Conservation (phyloP, 2,113 vertebrate genomes). For the Microcebus griseorufus region DNA sequence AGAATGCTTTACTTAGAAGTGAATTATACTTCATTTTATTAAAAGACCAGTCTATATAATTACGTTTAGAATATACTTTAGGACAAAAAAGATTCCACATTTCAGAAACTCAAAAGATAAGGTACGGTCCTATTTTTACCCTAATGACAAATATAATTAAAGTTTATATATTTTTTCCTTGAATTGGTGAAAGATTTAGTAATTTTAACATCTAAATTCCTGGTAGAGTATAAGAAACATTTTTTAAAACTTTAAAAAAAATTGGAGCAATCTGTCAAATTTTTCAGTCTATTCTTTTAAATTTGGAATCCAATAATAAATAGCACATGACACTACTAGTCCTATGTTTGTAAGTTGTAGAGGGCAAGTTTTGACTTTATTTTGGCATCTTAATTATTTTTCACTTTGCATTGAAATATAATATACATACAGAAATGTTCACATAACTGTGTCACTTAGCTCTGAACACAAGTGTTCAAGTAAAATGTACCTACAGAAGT, state of each 20-base stretch:
- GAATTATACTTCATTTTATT: slow-evolving; percentile 4
- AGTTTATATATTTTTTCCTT: not conserved
- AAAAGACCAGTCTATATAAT: not conserved
- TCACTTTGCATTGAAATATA: not conserved
- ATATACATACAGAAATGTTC: not conserved
- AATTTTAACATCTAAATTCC: not conserved
- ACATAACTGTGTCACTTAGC: not conserved
- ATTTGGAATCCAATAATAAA: slow-evolving; percentile 27
- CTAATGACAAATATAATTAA: slow-evolving; percentile 15
- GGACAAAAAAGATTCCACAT: slow-evolving; percentile 2
- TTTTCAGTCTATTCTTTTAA: slow-evolving; percentile 26
- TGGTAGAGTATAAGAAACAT: not conserved
- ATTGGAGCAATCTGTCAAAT: not conserved
- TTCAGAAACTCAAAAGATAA: slow-evolving; percentile 39
- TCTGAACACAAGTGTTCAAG: not conserved
- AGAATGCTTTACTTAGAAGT: not conserved
- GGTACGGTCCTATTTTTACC: not conserved
- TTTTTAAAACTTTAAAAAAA: not conserved
- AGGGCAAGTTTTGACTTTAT: not conserved
- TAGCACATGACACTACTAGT: not conserved
- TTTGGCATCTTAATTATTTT: not conserved
- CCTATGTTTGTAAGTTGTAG: not conserved
- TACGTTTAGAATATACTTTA: not conserved
- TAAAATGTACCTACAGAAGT: not conserved
- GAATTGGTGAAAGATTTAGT: slow-evolving; percentile 19